Conservation (phyloP, 2,888 invertebrate genomes). For the Apodemia zela region DNA sequence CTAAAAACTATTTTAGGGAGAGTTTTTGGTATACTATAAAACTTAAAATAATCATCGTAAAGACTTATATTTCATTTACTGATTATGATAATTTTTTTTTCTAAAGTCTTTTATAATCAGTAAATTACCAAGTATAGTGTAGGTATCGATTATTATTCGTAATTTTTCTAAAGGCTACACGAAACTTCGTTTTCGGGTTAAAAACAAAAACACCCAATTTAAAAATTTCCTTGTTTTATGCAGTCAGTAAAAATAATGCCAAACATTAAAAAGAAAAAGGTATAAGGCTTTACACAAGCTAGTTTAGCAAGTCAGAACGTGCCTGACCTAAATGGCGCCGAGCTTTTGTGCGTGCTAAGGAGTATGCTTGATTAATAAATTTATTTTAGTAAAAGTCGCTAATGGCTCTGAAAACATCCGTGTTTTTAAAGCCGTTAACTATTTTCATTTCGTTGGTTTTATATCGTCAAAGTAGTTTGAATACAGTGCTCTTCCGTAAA, state of each 20-base stretch:
- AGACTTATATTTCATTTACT: too few relatives aligned
- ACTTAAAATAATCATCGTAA: too few relatives aligned
- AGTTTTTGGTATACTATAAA: too few relatives aligned
- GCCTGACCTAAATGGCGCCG: slow-evolving; percentile 7
- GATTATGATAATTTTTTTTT: too few relatives aligned
- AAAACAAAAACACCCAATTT: too few relatives aligned
- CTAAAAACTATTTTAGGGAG: too few relatives aligned
- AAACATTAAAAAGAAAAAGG: not conserved
- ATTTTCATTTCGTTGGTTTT: slow-evolving; percentile 2
- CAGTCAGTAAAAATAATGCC: not conserved
- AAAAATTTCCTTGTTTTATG: too few relatives aligned
- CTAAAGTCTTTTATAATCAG: too few relatives aligned
- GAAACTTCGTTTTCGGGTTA: too few relatives aligned
- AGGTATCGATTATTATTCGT: too few relatives aligned
- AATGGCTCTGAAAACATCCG: slow-evolving; percentile 7
- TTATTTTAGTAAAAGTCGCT: slow-evolving; percentile 7
- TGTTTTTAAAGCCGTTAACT: slow-evolving; percentile 9
- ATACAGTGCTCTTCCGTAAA: not conserved
- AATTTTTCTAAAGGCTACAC: too few relatives aligned
- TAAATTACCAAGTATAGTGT: too few relatives aligned
- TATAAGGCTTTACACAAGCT: not conserved
- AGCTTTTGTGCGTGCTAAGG: slow-evolving; percentile 3
- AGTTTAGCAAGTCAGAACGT: slow-evolving; percentile 1
- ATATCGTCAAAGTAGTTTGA: slow-evolving; percentile 7
- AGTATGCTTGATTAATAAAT: slow-evolving; percentile 11